Evolutionary conservation across 35 echinoderm and acorn worm genomes (phyloP).

Genomic region (Nesometra sesokonis): DNA sequence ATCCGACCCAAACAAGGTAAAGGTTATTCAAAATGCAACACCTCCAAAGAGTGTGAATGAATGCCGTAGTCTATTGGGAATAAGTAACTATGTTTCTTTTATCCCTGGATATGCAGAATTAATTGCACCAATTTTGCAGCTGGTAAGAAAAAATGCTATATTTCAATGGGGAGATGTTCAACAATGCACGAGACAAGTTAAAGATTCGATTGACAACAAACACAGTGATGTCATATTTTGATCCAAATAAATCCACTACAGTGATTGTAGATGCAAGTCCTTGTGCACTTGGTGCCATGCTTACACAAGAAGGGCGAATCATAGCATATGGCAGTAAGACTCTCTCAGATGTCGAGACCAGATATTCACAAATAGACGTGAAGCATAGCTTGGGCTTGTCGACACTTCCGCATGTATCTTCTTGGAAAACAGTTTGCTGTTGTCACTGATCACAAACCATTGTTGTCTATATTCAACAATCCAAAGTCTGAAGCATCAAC

Average conservation of each 20-base stretch:
- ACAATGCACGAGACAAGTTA: not conserved
- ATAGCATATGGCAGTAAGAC: slow-evolving; percentile 32
- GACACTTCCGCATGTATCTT: slow-evolving; percentile 30
- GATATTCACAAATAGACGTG: slow-evolving; percentile 41
- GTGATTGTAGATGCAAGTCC: slow-evolving; percentile 8
- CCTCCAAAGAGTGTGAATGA: not conserved
- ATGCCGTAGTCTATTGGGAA: not conserved
- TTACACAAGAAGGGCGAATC: not conserved
- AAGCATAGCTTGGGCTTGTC: slow-evolving; percentile 39
- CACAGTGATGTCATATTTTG: slow-evolving; percentile 1
- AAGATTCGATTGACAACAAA: not conserved
- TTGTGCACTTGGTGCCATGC: not conserved
- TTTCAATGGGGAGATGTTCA: not conserved
- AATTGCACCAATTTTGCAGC: not conserved
- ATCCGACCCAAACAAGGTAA: slow-evolving; percentile 3
- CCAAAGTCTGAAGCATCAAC: slow-evolving; percentile 20
- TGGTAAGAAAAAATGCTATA: not conserved
- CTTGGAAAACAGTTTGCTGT: slow-evolving; percentile 15
- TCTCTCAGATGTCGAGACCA: not conserved
- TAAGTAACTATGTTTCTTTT: not conserved
- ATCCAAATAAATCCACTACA: not conserved
- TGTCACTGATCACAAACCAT: slow-evolving; percentile 32
- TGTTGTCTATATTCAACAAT: slow-evolving; percentile 22
- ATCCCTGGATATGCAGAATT: not conserved
- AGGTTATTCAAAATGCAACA: not conserved